Evolutionary conservation across 2,797 vertebrate species (phyloP).

Genomic region (Typhlichthys eigenmanni): DNA sequence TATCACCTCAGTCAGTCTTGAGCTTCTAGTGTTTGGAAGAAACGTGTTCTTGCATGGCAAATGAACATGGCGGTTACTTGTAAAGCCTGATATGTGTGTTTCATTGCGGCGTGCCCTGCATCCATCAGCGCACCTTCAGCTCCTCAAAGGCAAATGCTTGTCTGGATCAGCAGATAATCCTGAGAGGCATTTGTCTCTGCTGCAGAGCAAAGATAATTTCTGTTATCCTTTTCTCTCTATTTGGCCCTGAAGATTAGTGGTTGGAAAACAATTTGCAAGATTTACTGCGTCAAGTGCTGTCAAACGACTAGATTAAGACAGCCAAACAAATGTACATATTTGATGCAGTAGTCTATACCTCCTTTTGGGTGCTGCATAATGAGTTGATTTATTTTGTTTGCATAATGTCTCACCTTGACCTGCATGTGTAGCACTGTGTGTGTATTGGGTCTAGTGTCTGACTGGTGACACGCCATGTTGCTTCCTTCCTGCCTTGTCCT

Average conservation of each 20-base stretch:
- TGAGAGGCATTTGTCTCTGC: constrained; percentile 24
- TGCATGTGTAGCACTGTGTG: constrained; percentile 29
- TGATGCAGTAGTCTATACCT: no score
- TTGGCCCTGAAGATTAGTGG: constrained; percentile 8
- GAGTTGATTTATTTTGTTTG: background rate
- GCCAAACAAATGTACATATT: background rate
- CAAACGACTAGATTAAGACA: background rate
- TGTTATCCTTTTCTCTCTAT: constrained; percentile 15
- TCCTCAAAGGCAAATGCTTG: constrained; percentile 27
- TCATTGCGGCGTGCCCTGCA: background rate
- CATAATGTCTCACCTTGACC: background rate
- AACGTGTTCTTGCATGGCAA: constrained; percentile 1
- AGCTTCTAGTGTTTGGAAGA: no score
- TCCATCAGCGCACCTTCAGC: constrained; percentile 2
- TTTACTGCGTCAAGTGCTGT: constrained; percentile 24
- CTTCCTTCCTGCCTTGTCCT: background rate
- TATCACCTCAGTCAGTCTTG: no score
- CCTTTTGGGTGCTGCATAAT: no score
- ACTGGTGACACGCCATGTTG: constrained; percentile 19
- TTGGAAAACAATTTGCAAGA: constrained; percentile 30
- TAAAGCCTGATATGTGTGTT: constrained; percentile 5
- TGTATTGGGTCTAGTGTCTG: constrained; percentile 8
- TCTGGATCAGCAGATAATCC: background rate
- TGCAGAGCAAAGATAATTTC: constrained; percentile 37
- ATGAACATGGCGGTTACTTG: constrained; percentile 4